These are phyloP conservation scores for Gadus chalcogrammus DNA, from an alignment of 2,113 vertebrate genomes.

Conservation along the genomic window DNA sequence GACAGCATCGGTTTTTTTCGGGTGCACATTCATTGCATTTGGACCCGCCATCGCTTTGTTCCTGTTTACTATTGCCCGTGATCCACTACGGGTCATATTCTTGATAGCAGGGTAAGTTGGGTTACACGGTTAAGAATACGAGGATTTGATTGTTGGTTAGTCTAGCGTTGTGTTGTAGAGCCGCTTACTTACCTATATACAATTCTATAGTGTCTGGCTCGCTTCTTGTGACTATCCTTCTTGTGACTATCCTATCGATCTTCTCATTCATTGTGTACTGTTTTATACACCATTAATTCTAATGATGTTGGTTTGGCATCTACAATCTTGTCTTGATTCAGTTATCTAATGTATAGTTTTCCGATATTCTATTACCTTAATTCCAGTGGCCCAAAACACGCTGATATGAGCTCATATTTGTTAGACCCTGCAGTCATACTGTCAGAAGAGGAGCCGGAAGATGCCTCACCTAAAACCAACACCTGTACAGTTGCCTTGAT, in stretches of 20 bases:
- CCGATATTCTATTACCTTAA: too few species aligned
- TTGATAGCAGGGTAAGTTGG: constrained; percentile 77
- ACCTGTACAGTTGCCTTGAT: background rate
- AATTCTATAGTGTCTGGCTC: background rate
- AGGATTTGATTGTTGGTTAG: background rate
- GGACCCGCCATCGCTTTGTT: constrained; percentile 78
- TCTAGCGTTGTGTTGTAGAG: background rate
- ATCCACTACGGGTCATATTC: constrained; percentile 78
- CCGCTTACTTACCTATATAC: too few species aligned
- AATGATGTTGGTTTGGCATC: too few species aligned
- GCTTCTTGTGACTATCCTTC: background rate
- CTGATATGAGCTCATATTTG: background rate
- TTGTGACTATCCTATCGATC: background rate
- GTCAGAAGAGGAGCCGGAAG: background rate
- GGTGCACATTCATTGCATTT: constrained; percentile 81
- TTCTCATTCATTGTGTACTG: too few species aligned
- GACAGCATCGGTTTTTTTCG: constrained; percentile 79
- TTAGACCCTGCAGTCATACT: too few species aligned
- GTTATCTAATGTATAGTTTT: too few species aligned
- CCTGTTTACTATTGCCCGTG: constrained; percentile 77
- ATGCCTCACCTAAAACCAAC: background rate
- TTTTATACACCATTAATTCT: too few species aligned
- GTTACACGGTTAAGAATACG: too few species aligned
- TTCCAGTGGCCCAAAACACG: background rate
- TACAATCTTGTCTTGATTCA: too few species aligned